phyloP scores from a whole-genome alignment of 2,888 invertebrate genomes.

The Anthrax anthrax region DNA sequence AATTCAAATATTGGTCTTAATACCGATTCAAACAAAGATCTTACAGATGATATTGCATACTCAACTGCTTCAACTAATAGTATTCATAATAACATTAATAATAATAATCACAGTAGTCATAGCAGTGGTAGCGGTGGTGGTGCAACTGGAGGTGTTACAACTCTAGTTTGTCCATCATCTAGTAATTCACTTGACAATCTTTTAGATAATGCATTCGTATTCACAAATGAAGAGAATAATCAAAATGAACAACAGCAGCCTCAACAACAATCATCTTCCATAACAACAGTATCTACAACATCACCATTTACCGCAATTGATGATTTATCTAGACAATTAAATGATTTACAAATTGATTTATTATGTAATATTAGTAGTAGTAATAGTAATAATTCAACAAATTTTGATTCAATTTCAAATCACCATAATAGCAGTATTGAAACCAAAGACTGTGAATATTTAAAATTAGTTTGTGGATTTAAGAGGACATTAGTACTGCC shows the following conservation, averaged over 20 bases:
- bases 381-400: constrained; percentile 4
- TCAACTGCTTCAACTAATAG: not conserved
- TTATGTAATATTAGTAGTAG: not conserved
- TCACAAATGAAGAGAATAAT: constrained; percentile 2
- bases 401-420: constrained; percentile 21
- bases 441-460: constrained; percentile 32
- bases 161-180: not conserved
- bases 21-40: constrained; percentile 16
- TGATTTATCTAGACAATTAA: constrained; percentile 11
- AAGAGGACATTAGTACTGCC: constrained; percentile 31
- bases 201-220: constrained; percentile 1
- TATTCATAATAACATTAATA: too few species aligned
- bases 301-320: constrained; percentile 6
- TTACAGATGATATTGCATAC: constrained; percentile 12
- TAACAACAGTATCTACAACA: not conserved
- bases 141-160: not conserved
- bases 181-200: constrained; percentile 3
- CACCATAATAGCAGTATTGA: constrained; percentile 15
- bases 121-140: too few species aligned
- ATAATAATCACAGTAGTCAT: too few species aligned
- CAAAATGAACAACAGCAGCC: constrained; percentile 17
- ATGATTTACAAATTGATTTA: constrained; percentile 23
- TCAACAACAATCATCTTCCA: constrained; percentile 16
- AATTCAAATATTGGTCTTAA: constrained; percentile 7
- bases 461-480: constrained; percentile 31